A percentile compares a stretch with the other conserved stretches of the same genome.
phyloP scores from a whole-genome alignment of 1,140 invertebrate genomes.

The Limonius californicus region DNA sequence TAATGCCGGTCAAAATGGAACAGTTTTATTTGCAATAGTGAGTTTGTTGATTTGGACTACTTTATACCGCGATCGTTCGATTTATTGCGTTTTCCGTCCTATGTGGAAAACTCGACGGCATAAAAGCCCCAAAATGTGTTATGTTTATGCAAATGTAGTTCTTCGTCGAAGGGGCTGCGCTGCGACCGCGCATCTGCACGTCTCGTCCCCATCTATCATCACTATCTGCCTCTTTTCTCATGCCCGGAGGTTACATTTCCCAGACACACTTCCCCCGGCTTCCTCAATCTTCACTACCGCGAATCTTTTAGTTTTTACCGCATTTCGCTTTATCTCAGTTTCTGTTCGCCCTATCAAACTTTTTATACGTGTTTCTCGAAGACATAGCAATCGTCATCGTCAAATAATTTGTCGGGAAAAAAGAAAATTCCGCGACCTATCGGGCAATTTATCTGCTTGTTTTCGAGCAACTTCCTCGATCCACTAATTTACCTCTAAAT shows the following conservation, averaged over 20 bases:
- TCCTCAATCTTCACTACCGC: not conserved
- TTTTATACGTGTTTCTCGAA: slow-evolving; percentile 4
- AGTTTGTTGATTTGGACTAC: not conserved
- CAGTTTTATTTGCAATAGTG: not conserved
- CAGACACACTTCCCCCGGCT: slow-evolving; percentile 5
- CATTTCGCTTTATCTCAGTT: slow-evolving; percentile 5
- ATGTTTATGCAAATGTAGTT: slow-evolving; percentile 15
- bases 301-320: slow-evolving; percentile 3
- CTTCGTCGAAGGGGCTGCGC: not conserved
- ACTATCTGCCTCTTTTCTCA: slow-evolving; percentile 7
- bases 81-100: not conserved
- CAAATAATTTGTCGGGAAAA: not conserved
- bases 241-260: slow-evolving; percentile 11
- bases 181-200: slow-evolving; percentile 17
- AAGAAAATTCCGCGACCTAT: not conserved
- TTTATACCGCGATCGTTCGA: not conserved
- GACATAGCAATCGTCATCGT: slow-evolving; percentile 12
- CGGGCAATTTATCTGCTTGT: not conserved
- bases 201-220: slow-evolving; percentile 16
- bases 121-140: slow-evolving; percentile 9
- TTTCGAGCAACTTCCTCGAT: not conserved
- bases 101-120: not conserved
- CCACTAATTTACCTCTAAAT: not conserved
- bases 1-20: slow-evolving; percentile 22
- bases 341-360: not conserved